Evolutionary conservation across 2,888 invertebrate genomes (phyloP).

Genomic region (Perdita meconis): DNA sequence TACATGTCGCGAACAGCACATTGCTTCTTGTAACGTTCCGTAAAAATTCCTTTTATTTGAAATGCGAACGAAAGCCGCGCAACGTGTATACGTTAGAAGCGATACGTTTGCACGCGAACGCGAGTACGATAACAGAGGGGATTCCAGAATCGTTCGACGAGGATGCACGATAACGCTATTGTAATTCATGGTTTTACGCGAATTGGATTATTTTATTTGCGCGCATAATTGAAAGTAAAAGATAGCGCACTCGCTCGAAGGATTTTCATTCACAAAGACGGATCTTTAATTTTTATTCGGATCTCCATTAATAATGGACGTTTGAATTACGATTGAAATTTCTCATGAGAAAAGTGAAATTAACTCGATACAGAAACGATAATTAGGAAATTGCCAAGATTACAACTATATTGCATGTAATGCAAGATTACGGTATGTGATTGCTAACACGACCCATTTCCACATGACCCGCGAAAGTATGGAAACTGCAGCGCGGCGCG

Average conservation of each 20-base stretch:
- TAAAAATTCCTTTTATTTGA: neutral
- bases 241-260: neutral
- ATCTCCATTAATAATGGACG: neutral
- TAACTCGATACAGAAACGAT: neutral
- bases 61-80: neutral
- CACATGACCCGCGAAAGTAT: slow-evolving; percentile 60
- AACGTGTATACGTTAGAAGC: slow-evolving; percentile 13
- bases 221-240: slow-evolving; percentile 9
- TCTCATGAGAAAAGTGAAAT: neutral
- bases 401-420: slow-evolving; percentile 24
- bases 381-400: slow-evolving; percentile 32
- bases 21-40: neutral
- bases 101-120: slow-evolving; percentile 5
- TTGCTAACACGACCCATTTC: slow-evolving; percentile 43
- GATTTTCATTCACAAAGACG: neutral
- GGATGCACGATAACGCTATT: slow-evolving; percentile 10
- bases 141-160: slow-evolving; percentile 45
- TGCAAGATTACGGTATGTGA: slow-evolving; percentile 38
- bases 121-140: slow-evolving; percentile 36
- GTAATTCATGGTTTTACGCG: neutral
- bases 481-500: slow-evolving; percentile 39
- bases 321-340: neutral
- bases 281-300: neutral
- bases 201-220: no score
- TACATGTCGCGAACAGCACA: neutral